Evolutionary conservation across 1,140 invertebrate genomes (phyloP).

Genomic region (Camponotus floridanus): DNA sequence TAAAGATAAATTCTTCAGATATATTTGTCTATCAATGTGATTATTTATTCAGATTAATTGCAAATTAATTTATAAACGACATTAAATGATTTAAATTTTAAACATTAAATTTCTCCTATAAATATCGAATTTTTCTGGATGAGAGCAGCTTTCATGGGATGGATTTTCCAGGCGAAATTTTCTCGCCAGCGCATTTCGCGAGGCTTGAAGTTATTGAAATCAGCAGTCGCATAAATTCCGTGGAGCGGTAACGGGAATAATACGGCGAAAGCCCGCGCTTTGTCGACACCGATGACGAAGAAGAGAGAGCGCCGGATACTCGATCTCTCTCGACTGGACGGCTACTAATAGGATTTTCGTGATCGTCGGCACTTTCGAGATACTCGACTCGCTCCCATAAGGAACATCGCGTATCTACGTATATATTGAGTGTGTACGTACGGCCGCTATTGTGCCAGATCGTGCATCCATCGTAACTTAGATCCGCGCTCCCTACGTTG

Average conservation of each 20-base stretch:
- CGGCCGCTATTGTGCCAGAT: slow-evolving; percentile 31
- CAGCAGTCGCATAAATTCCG: background rate
- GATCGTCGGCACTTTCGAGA: slow-evolving; percentile 64
- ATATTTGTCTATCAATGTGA: no score
- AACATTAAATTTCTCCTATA: background rate
- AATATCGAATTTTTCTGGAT: background rate
- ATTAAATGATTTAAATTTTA: no score
- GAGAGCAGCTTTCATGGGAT: background rate
- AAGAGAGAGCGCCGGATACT: slow-evolving; percentile 31
- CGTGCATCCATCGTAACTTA: slow-evolving; percentile 53
- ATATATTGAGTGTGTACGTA: background rate
- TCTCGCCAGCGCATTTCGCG: no score
- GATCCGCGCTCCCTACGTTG: slow-evolving; percentile 68
- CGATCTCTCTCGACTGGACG: slow-evolving; percentile 54
- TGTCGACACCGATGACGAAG: background rate
- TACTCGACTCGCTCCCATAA: slow-evolving; percentile 73
- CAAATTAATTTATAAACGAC: no score
- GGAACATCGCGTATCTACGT: slow-evolving; percentile 32
- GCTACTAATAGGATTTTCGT: slow-evolving; percentile 70
- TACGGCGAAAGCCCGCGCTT: slow-evolving; percentile 40
- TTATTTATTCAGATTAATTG: no score
- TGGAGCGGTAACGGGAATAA: slow-evolving; percentile 11
- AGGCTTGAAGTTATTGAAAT: background rate
- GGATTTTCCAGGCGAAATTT: background rate
- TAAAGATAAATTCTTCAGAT: no score